phyloP scores from a whole-genome alignment of 2,888 invertebrate genomes.

The Nycteola revayana region DNA sequence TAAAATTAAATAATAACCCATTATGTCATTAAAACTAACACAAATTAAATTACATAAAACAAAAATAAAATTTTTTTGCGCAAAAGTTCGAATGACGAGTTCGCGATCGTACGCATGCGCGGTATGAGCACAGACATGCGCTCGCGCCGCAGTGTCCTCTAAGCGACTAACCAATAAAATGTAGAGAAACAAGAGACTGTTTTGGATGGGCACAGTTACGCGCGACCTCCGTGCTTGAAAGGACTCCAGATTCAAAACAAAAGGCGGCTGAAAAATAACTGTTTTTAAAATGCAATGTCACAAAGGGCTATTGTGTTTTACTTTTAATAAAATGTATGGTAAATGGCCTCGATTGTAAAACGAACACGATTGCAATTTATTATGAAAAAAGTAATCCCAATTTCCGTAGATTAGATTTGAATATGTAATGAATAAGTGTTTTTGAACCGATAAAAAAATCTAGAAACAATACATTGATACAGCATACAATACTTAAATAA shows the following conservation, averaged over 20 bases:
- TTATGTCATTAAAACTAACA: conserved; percentile 25
- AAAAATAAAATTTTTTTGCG: background rate
- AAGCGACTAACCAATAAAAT: conserved; percentile 40
- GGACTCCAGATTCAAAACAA: conserved; percentile 33
- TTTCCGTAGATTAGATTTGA: too few species aligned
- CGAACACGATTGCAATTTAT: too few species aligned
- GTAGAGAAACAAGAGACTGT: conserved; percentile 29
- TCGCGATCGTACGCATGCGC: conserved; percentile 24
- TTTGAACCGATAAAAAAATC: too few species aligned
- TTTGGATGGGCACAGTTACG: conserved; percentile 45
- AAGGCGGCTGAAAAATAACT: conserved; percentile 4
- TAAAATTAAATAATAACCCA: conserved; percentile 51
- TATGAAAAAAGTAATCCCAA: too few species aligned
- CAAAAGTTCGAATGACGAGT: conserved; percentile 1
- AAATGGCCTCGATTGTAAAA: too few species aligned
- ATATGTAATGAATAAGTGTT: too few species aligned
- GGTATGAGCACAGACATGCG: conserved; percentile 33
- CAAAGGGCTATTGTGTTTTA: too few species aligned
- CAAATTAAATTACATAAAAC: too few species aligned
- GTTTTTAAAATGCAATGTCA: too few species aligned
- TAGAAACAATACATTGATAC: too few species aligned
- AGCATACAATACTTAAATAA: too few species aligned
- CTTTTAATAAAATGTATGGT: too few species aligned
- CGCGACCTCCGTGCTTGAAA: conserved; percentile 37
- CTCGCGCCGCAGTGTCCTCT: conserved; percentile 38